Evolutionary conservation across 2,797 vertebrate genomes (phyloP), one percentile per base, ranked within the genome.

Genomic region (Martes flavigula): DNA sequence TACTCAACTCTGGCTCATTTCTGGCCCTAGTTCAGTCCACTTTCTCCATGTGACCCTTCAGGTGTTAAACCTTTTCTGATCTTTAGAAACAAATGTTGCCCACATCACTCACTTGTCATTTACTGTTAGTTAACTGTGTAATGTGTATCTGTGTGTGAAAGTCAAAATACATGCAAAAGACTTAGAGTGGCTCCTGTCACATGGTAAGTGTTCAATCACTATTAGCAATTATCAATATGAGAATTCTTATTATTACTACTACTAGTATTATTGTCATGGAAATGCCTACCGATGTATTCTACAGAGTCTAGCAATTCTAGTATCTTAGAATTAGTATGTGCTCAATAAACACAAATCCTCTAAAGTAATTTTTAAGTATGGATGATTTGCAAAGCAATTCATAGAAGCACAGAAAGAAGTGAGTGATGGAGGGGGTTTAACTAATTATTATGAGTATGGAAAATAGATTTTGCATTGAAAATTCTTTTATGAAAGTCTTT

Each of bases 401-500:
- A 58, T 3, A 75, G 94, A 85, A 82, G 11, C 51, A 78, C 8
- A 77, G 48, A 96, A 85, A 92, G 38, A 46, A 89, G 30, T 72
- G 20, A 94, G 68, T 75, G 89, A 96, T 62, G 30, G 38, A 25
- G 56, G 38, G 32, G 11, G 18, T 7, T 93, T 79, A 87, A 73
- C 90, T 96, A 83, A 96, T 96, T 87, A 94, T 92, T 93, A 88
- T 96, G 91, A 92, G 43, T 72, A 64, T 96, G 46, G 32, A 95
- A 97, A 97, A 91, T 92, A 97, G 78, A 94, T 85, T 97, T 96
- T 14, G 38, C 78, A 81, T 62, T 91, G 66, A 97, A 87, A 94
- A 88, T 90, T 88, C 51, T 94, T 96, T 97, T 95, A 73, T 83
- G 72, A 95, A 97, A 94, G 78, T 86, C 78, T 97, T 96, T 91